A percentile compares a stretch with the other conserved stretches of the same genome.
phyloP scores from a whole-genome alignment of 2,113 vertebrate genomes.

The Pedionomus torquatus region DNA sequence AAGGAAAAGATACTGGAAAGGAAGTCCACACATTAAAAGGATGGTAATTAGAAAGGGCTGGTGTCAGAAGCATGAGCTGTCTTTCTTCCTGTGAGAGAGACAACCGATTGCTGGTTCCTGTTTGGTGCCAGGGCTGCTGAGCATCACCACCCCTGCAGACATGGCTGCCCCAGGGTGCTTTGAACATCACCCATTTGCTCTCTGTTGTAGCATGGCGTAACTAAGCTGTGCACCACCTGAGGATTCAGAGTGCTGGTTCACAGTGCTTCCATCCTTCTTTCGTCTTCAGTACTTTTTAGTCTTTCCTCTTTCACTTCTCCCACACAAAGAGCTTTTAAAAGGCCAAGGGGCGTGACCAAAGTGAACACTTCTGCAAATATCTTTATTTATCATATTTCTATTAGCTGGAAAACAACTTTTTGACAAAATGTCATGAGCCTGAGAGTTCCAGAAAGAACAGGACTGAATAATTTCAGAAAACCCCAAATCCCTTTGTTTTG shows the following conservation, averaged over 20 bases:
- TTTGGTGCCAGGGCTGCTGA: neutral
- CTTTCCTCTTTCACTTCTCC: slow-evolving; percentile 6
- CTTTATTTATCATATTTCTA: neutral
- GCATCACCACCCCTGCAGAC: accelerated
- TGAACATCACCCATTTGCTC: accelerated
- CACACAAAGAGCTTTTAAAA: neutral
- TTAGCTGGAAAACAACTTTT: neutral
- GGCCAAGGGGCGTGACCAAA: neutral
- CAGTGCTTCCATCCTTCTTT: neutral
- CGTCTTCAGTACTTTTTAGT: neutral
- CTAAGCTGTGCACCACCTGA: accelerated
- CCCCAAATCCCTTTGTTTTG: neutral
- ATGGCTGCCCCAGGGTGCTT: neutral
- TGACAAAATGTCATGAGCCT: neutral
- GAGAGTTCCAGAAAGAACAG: neutral
- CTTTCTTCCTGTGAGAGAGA: neutral
- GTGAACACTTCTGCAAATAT: neutral
- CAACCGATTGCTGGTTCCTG: neutral
- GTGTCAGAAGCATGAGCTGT: neutral
- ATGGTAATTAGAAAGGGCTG: neutral
- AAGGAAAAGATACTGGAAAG: neutral
- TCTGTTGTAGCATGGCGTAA: accelerated
- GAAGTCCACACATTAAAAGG: neutral
- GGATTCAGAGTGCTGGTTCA: neutral
- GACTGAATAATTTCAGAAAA: neutral